Percentiles rank a stretch among this genome's conserved stretches.
Conservation (phyloP, 2,888 invertebrate genomes). For the Ichneumon xanthorius region DNA sequence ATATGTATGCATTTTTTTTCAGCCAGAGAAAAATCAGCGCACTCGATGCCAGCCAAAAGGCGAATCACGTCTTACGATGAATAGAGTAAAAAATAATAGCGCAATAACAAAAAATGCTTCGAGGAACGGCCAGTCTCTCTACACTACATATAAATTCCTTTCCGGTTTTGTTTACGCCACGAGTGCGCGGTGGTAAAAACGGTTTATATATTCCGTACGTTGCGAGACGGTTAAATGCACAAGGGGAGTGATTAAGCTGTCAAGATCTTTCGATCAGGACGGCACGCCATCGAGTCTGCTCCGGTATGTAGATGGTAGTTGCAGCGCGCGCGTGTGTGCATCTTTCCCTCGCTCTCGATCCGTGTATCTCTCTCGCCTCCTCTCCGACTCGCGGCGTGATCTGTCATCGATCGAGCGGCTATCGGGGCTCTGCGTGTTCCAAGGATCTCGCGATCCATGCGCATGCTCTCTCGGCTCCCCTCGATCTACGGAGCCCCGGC, state of each 20-base stretch:
- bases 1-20: too few species aligned
- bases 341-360: constrained; percentile 5
- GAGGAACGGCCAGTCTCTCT: not conserved
- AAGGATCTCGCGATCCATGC: constrained; percentile 15
- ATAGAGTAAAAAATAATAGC: too few species aligned
- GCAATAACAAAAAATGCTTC: not conserved
- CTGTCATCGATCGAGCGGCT: constrained; percentile 65
- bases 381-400: constrained; percentile 47
- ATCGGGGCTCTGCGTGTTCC: constrained; percentile 39
- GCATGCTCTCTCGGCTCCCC: constrained; percentile 20
- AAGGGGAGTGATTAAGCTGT: constrained; percentile 69
- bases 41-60: too few species aligned
- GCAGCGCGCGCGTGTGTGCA: constrained; percentile 31
- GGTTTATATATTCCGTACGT: constrained; percentile 43
- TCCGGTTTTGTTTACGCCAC: constrained; percentile 34
- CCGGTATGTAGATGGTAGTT: constrained; percentile 47
- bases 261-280: constrained; percentile 68
- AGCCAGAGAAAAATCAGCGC: too few species aligned
- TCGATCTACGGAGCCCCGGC: constrained; percentile 2
- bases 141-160: constrained; percentile 15
- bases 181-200: constrained; percentile 3
- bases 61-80: too few species aligned
- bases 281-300: constrained; percentile 59
- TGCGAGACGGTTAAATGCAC: constrained; percentile 48
- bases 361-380: constrained; percentile 9